Evolutionary conservation across 2,113 vertebrate species (phyloP), one percentile per base, ranked within the genome.

Genomic region (Leptobrachium leishanense): DNA sequence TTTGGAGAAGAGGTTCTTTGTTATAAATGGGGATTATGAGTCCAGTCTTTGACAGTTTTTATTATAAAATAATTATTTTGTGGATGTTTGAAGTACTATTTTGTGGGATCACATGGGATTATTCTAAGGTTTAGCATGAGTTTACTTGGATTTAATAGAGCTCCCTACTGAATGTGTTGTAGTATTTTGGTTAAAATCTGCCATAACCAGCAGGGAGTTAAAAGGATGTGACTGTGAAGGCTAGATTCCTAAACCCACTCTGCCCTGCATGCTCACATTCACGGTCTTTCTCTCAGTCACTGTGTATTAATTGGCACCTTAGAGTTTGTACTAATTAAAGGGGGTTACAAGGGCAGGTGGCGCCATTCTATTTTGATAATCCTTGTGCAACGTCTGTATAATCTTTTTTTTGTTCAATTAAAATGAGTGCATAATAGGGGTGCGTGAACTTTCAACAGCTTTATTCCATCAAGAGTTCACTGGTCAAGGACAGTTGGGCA

Each of bases 401-500:
- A 95, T 94, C 92, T 94, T 92, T 77, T 92, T 77, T 93, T 95
- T 95, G 92, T 95, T 94, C 94, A 93, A 91, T 94, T 93, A 92
- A 90, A 92, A 92, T 88, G 89, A 95, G 91, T 95, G 91, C 89
- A 88, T 91, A 90, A 88, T 89, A 83, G 89, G 85, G 88, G 92
- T 92, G 86, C 90, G 89, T 94, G 92, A 95, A 95, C 94, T 96
- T 92, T 88, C 84, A 90, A 90, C 89, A 93, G 90, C 88, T 88
- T 89, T 84, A 85, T 88, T 86, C 88, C 86, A 83, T 87, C 85
- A 77, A 85, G 69, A 57, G 80, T 89, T 95, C 88, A 84, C 88
- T 92, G 88, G 79, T 88, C 87, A 88, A 83, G 82, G 81, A 67
- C 77, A 86, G 66, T 82, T 84, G 73, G 79, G 79, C 62, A 82